Evolutionary conservation across 1,140 invertebrate genomes (phyloP).

Genomic region (Drosophila nannoptera): DNA sequence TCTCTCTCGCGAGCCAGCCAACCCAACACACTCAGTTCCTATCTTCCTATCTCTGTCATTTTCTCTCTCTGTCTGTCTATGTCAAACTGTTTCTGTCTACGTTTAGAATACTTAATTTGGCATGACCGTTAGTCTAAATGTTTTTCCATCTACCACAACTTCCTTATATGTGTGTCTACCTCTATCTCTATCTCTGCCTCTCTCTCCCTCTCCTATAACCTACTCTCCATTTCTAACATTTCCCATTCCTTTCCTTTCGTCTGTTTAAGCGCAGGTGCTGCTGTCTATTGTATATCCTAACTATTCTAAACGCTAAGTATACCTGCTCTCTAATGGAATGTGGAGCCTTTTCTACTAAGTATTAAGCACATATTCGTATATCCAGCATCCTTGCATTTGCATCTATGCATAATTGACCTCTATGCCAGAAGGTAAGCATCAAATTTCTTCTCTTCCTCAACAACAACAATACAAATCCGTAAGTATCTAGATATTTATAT

Average conservation of each 20-base stretch:
- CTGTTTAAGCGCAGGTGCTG: constrained; percentile 42
- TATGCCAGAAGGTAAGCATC: constrained; percentile 27
- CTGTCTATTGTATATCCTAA: constrained; percentile 30
- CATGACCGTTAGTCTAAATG: constrained; percentile 73
- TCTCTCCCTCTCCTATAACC: constrained; percentile 3
- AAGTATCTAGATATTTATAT: constrained; percentile 20
- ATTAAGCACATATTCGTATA: constrained; percentile 40
- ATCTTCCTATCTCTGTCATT: constrained; percentile 5
- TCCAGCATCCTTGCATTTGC: constrained; percentile 24
- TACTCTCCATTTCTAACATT: constrained; percentile 22
- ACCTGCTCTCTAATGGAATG: constrained; percentile 53
- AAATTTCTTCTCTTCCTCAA: constrained; percentile 24
- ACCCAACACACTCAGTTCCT: constrained; percentile 36
- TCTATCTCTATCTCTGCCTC: constrained; percentile 30
- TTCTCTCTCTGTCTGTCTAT: constrained; percentile 12
- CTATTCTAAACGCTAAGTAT: constrained; percentile 38
- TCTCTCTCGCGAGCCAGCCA: constrained; percentile 10
- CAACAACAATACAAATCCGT: neutral
- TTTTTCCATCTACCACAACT: constrained; percentile 50
- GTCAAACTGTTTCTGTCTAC: constrained; percentile 31
- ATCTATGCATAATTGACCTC: constrained; percentile 13
- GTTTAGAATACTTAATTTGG: constrained; percentile 69
- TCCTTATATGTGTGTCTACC: constrained; percentile 43
- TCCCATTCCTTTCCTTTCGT: constrained; percentile 21
- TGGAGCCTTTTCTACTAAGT: constrained; percentile 50